Percentiles rank a stretch among this genome's conserved stretches.
Evolutionary conservation across 2,113 vertebrate species (phyloP).

Genomic region (Lethenteron camtschaticum): DNA sequence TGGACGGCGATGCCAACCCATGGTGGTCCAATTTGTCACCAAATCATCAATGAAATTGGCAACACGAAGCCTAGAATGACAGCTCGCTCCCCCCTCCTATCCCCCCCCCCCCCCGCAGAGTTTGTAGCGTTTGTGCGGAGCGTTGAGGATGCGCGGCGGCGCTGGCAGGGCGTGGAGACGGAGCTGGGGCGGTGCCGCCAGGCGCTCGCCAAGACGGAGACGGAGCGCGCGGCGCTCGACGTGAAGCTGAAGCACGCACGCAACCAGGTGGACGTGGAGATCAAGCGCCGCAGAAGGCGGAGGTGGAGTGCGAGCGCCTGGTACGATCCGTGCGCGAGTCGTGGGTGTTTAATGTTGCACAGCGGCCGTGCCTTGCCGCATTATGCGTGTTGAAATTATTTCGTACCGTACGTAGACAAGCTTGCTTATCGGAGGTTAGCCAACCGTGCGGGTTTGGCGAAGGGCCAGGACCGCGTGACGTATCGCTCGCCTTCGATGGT

Average conservation of each 20-base stretch:
- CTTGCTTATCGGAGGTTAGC: no score
- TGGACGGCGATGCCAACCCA: background rate
- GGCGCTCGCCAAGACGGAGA: constrained; percentile 51
- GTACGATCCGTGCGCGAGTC: constrained; percentile 17
- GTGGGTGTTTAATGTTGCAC: no score
- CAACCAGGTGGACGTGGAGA: constrained; percentile 91
- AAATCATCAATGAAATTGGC: background rate
- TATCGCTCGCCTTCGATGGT: no score
- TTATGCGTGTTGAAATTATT: no score
- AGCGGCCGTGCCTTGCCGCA: no score
- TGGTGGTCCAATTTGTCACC: background rate
- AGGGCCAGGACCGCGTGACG: no score
- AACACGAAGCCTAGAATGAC: background rate
- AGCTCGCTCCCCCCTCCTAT: background rate
- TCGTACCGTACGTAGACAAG: no score
- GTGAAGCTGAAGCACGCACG: constrained; percentile 92
- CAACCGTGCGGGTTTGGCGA: no score
- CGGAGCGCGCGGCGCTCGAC: constrained; percentile 54
- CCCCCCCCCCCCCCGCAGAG: constrained; percentile 22
- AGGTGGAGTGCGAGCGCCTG: constrained; percentile 67
- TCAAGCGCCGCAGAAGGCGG: constrained; percentile 65
- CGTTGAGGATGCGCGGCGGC: constrained; percentile 58
- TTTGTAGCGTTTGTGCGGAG: constrained; percentile 66
- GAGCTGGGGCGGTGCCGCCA: constrained; percentile 52
- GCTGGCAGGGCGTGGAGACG: constrained; percentile 36